phyloP scores from a whole-genome alignment of 2,888 invertebrate genomes.

The Phymatocera aterrima region DNA sequence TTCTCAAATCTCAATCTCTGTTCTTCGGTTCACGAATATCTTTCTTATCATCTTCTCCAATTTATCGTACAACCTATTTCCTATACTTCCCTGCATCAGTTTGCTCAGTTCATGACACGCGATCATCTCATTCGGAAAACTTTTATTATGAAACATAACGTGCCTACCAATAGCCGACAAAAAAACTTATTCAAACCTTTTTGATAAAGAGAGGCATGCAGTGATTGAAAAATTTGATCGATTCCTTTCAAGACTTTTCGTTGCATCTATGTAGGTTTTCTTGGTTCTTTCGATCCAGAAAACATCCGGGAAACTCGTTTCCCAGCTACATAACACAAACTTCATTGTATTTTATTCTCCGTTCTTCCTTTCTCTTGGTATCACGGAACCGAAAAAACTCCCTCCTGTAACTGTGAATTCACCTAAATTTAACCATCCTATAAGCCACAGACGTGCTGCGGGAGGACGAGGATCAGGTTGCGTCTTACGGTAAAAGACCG shows the following conservation, averaged over 20 bases:
- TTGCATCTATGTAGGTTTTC: no score
- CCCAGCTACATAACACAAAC: no score
- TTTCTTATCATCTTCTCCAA: background rate
- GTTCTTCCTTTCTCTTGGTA: background rate
- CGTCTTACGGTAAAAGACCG: conserved; percentile 43
- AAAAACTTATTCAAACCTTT: background rate
- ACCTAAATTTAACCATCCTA: background rate
- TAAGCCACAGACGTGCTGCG: background rate
- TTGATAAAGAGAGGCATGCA: background rate
- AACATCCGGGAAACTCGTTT: background rate
- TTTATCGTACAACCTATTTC: no score
- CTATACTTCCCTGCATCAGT: no score
- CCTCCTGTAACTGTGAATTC: conserved; percentile 19
- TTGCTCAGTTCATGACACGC: no score
- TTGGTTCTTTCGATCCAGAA: background rate
- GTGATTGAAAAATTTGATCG: background rate
- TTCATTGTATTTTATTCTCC: no score
- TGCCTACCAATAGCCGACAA: no score
- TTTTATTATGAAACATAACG: no score
- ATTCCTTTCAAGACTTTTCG: background rate
- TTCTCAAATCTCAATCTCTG: background rate
- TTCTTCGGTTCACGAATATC: background rate
- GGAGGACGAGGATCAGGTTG: conserved; percentile 42
- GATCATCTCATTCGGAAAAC: no score
- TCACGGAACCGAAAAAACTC: background rate